Base-by-base conservation (phyloP, 1,140 invertebrate genomes). In the Hypothenemus hampei region DNA sequence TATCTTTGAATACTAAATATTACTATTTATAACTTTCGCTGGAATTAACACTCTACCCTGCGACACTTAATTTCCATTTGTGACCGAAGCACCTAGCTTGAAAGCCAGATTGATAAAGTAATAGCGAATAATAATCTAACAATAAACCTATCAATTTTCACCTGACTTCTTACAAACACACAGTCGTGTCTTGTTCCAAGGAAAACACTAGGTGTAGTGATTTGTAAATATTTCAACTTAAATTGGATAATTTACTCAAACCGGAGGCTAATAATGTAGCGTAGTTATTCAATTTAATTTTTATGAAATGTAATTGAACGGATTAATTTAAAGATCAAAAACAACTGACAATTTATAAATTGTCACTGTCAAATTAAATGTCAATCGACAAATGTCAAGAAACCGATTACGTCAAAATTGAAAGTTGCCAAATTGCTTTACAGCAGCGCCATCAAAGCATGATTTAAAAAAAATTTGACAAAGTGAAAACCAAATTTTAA, bases 271-370 rank as follows among this genome's bases (percentile, higher is more conserved):
- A 46, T 26, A 56, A 60, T 55, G 58, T 19, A 50, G 36, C 40
- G 51, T 55, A 64, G 55, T 64, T 64, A 64, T 62, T 58, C 62
- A 64, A 64, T 64, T 64, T 62, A 60, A 21, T 44, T 60, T 62
- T 62, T 26, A 64, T 62, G 51, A 54, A 62, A n/a, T n/a, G n/a
- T n/a, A n/a, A n/a, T n/a, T n/a, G n/a, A n/a, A n/a, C n/a, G n/a
- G n/a, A n/a, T n/a, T n/a, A n/a, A n/a, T n/a, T n/a, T n/a, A n/a
- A n/a, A n/a, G n/a, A n/a, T n/a, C n/a, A n/a, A n/a, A n/a, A n/a
- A n/a, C n/a, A n/a, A n/a, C n/a, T n/a, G n/a, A n/a, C n/a, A n/a
- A n/a, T n/a, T n/a, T n/a, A n/a, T n/a, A n/a, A n/a, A n/a, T n/a
- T n/a, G n/a, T n/a, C n/a, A n/a, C n/a, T n/a, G n/a, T n/a, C n/a